Percentiles rank a stretch among this genome's conserved stretches.
Evolutionary conservation across 2,888 invertebrate species (phyloP).

Genomic region (Campoplex nolae): DNA sequence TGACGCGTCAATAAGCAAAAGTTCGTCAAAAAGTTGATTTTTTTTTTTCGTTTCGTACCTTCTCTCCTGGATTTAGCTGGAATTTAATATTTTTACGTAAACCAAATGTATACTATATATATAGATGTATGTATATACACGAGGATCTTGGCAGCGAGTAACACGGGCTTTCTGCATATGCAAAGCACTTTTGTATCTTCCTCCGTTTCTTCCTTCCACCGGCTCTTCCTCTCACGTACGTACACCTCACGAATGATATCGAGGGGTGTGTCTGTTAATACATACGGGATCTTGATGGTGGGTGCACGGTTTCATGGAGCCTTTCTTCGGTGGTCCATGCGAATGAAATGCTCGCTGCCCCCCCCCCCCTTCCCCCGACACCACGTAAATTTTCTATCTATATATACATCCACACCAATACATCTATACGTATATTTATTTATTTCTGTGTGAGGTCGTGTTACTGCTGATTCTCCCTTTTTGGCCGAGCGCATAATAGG

Average conservation of each 20-base stretch:
- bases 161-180: slow-evolving; percentile 17
- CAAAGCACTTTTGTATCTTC: slow-evolving; percentile 35
- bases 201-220: slow-evolving; percentile 16
- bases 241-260: background rate
- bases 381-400: background rate
- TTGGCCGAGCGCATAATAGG: slow-evolving; percentile 60
- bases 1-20: background rate
- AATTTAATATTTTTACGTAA: background rate
- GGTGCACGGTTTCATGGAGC: slow-evolving; percentile 56
- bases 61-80: background rate
- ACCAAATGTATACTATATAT: background rate
- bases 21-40: background rate
- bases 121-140: background rate
- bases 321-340: slow-evolving; percentile 48
- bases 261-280: background rate
- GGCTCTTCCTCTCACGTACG: slow-evolving; percentile 8
- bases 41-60: background rate
- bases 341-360: slow-evolving; percentile 21
- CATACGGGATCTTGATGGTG: slow-evolving; percentile 32
- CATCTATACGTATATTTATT: background rate
- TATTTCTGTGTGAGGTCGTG: background rate
- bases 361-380: background rate
- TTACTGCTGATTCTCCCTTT: slow-evolving; percentile 42
- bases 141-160: background rate
- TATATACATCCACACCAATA: slow-evolving; percentile 1